Evolutionary conservation across 2,888 invertebrate species (phyloP).

Genomic region (Melikaiella ostensackeni): DNA sequence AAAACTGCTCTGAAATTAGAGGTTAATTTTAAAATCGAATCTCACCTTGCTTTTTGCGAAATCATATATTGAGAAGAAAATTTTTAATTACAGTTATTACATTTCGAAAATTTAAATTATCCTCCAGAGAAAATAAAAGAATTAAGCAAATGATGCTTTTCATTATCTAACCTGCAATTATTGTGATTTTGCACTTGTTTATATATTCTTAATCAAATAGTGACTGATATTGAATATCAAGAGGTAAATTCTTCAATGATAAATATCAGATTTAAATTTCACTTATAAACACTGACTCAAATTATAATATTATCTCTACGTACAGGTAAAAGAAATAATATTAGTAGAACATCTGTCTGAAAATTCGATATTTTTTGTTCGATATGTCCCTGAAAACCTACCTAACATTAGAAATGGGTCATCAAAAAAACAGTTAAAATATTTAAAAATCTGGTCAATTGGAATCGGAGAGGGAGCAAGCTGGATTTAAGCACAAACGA

Average conservation of each 20-base stretch:
- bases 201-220: too few species aligned
- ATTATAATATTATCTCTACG: not conserved
- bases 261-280: not conserved
- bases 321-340: not conserved
- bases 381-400: not conserved
- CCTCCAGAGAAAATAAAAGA: too few species aligned
- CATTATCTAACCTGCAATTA: too few species aligned
- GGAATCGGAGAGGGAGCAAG: not conserved
- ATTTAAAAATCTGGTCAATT: not conserved
- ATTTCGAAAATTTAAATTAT: too few species aligned
- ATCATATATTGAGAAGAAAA: too few species aligned
- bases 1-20: not conserved
- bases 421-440: not conserved
- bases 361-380: constrained; percentile 20
- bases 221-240: too few species aligned
- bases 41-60: not conserved
- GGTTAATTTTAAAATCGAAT: not conserved
- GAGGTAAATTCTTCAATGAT: not conserved
- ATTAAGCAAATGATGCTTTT: too few species aligned
- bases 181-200: too few species aligned
- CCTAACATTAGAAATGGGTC: too few species aligned
- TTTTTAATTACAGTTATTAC: too few species aligned
- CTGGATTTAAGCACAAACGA: not conserved
- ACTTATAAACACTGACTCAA: not conserved
- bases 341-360: not conserved